A percentile compares a stretch with the other conserved stretches of the same genome.
These are phyloP conservation scores for Neotoxoptera formosana DNA, from an alignment of 1,140 invertebrate species.

Conservation along the genomic window DNA sequence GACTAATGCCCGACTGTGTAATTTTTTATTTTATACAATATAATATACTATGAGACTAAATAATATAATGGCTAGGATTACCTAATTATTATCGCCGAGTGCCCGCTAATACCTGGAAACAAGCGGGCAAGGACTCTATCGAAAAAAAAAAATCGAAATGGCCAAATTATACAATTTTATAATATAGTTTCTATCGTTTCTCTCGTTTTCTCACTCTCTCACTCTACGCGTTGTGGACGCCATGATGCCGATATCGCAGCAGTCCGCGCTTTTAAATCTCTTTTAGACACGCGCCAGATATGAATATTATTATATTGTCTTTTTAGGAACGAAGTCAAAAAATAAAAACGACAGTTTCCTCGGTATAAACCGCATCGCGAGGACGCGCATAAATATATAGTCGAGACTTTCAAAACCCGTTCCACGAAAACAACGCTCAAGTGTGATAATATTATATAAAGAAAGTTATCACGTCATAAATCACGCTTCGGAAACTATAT, in stretches of 20 bases:
- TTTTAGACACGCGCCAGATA: background rate
- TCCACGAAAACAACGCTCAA: background rate
- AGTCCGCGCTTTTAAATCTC: background rate
- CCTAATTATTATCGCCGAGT: background rate
- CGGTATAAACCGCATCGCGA: background rate
- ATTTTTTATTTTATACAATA: background rate
- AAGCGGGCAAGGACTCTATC: background rate
- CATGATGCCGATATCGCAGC: background rate
- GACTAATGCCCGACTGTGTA: background rate
- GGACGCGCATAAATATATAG: too few relatives aligned
- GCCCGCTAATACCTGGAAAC: background rate
- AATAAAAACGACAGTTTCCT: background rate
- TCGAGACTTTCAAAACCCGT: background rate
- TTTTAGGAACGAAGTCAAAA: background rate
- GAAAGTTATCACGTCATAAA: too few relatives aligned
- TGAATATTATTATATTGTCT: background rate
- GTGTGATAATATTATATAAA: too few relatives aligned
- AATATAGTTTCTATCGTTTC: too few relatives aligned
- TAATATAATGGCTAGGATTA: background rate
- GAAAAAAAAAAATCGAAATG: background rate
- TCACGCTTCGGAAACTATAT: too few relatives aligned
- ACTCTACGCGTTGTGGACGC: background rate
- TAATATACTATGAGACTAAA: background rate
- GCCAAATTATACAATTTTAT: background rate
- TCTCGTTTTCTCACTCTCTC: too few relatives aligned